A percentile compares a stretch with the other conserved stretches of the same genome.
Conservation (phyloP, 2,888 invertebrate genomes). For the Eupsilia transversa region DNA sequence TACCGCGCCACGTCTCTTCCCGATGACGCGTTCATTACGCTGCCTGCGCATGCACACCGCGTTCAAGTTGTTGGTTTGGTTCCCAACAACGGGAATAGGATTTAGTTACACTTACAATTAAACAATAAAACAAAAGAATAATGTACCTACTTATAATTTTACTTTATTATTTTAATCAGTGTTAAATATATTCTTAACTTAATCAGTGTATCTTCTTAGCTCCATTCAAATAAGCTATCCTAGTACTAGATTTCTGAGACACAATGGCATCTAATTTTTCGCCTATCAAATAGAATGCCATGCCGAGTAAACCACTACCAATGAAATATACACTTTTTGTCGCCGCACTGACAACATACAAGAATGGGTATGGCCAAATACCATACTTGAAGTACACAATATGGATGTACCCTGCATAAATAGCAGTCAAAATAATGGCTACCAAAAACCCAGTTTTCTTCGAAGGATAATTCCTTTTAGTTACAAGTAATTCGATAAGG, state of each 20-base stretch:
- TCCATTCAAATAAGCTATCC: slow-evolving; percentile 61
- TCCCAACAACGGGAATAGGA: too few relatives aligned
- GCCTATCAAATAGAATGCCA: slow-evolving; percentile 92
- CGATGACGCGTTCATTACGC: too few relatives aligned
- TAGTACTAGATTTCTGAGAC: slow-evolving; percentile 83
- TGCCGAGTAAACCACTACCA: slow-evolving; percentile 89
- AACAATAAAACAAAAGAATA: slow-evolving; percentile 24
- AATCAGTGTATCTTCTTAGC: slow-evolving; percentile 43
- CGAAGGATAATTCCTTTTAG: slow-evolving; percentile 93
- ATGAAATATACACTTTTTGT: slow-evolving; percentile 93
- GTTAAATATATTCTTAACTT: slow-evolving; percentile 5
- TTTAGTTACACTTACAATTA: background rate
- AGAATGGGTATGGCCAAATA: slow-evolving; percentile 97
- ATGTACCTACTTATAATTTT: slow-evolving; percentile 14
- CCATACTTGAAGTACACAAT: slow-evolving; percentile 92
- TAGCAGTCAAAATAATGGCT: slow-evolving; percentile 90
- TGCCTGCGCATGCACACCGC: too few relatives aligned
- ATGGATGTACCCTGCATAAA: slow-evolving; percentile 94
- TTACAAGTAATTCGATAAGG: slow-evolving; percentile 93
- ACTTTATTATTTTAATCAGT: slow-evolving; percentile 15
- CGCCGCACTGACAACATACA: slow-evolving; percentile 93
- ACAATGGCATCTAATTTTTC: slow-evolving; percentile 93
- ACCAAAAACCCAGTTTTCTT: slow-evolving; percentile 91
- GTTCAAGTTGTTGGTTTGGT: too few relatives aligned
- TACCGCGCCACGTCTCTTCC: too few relatives aligned